A percentile compares a stretch with the other conserved stretches of the same genome.
Evolutionary conservation across 2,113 vertebrate genomes (phyloP).

Genomic region (Oryzias melastigma): DNA sequence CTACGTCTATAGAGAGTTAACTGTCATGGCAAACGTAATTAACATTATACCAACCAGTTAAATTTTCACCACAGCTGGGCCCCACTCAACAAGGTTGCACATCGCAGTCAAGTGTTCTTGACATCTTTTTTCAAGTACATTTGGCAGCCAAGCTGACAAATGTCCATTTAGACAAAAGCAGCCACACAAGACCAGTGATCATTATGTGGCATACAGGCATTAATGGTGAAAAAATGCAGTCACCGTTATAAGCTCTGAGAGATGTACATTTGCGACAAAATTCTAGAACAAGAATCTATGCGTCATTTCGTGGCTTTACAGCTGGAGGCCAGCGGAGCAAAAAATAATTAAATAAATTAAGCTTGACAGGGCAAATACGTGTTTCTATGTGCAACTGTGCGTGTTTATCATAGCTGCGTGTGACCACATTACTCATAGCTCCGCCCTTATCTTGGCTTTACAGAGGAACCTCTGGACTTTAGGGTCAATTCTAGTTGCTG

Average conservation of each 20-base stretch:
- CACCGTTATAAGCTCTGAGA: constrained; percentile 23
- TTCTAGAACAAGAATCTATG: constrained; percentile 50
- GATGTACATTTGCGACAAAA: constrained; percentile 42
- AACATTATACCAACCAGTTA: constrained; percentile 66
- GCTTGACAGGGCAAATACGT: constrained; percentile 17
- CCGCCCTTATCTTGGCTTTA: constrained; percentile 31
- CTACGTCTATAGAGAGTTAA: constrained; percentile 44
- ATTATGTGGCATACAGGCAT: constrained; percentile 10
- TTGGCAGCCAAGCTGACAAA: constrained; percentile 36
- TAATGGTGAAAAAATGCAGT: constrained; percentile 2
- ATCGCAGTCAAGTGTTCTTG: constrained; percentile 62
- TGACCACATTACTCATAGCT: constrained; percentile 30
- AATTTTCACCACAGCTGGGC: constrained; percentile 62
- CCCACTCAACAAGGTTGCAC: constrained; percentile 58
- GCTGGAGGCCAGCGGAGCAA: constrained; percentile 41
- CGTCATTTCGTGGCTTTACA: constrained; percentile 54
- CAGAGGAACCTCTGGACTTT: constrained; percentile 44
- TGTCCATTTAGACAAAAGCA: background rate
- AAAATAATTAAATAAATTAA: constrained; percentile 39
- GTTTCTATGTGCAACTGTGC: background rate
- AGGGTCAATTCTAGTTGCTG: constrained; percentile 48
- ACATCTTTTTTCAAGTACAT: constrained; percentile 57
- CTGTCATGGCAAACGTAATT: constrained; percentile 68
- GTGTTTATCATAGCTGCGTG: constrained; percentile 11
- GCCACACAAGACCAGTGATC: constrained; percentile 8